A percentile compares a stretch with the other conserved stretches of the same genome.
phyloP scores from a whole-genome alignment of 1,140 invertebrate species.

The Pseudomyrmex concolor region DNA sequence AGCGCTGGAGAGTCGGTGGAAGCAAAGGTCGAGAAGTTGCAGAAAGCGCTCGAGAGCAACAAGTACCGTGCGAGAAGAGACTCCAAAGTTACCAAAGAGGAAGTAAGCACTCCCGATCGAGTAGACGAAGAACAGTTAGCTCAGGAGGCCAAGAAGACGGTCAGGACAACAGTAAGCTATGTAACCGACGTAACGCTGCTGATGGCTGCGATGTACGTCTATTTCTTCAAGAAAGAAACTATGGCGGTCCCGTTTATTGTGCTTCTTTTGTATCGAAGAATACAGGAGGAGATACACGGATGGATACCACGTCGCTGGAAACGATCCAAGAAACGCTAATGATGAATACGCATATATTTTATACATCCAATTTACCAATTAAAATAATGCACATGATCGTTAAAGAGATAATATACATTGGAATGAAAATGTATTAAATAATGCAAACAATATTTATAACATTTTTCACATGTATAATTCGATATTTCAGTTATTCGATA shows the following conservation, averaged over 20 bases:
- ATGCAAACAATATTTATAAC: constrained; percentile 11
- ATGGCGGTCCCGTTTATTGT: constrained; percentile 91
- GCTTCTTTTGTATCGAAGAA: constrained; percentile 90
- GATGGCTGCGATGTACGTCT: constrained; percentile 88
- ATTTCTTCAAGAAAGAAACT: constrained; percentile 91
- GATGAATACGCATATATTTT: neutral
- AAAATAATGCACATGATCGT: constrained; percentile 26
- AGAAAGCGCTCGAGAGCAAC: constrained; percentile 70
- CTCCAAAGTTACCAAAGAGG: constrained; percentile 35
- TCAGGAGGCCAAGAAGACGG: constrained; percentile 87
- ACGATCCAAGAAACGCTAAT: constrained; percentile 66
- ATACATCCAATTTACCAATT: constrained; percentile 25
- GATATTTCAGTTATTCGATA: neutral
- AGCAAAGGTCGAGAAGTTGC: constrained; percentile 74
- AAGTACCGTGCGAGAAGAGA: constrained; percentile 61
- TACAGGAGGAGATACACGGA: constrained; percentile 86
- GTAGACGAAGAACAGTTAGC: constrained; percentile 62
- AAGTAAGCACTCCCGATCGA: neutral
- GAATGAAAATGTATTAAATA: constrained; percentile 37
- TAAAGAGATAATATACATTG: constrained; percentile 37
- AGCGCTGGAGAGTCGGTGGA: constrained; percentile 65
- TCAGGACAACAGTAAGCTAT: constrained; percentile 88
- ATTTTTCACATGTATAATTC: constrained; percentile 5
- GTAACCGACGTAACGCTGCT: constrained; percentile 89
- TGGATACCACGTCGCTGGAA: constrained; percentile 76